A percentile compares a stretch with the other conserved stretches of the same genome.
Conservation (phyloP, 30 jellyfish, hydroid and myxozoan genomes). For the Phacellophora camtschatica region DNA sequence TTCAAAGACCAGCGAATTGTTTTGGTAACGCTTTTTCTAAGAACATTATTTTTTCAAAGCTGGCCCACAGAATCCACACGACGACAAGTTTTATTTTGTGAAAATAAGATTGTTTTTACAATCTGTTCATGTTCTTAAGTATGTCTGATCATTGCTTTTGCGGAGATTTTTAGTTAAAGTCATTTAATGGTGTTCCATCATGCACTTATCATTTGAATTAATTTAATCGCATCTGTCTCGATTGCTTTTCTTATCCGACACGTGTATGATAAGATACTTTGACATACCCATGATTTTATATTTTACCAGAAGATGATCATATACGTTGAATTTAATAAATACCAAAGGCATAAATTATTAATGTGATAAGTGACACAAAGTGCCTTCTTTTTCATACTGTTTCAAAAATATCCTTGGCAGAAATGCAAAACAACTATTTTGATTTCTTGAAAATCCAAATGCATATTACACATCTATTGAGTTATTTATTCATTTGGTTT, state of each 20-base stretch:
- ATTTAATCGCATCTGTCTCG: background rate
- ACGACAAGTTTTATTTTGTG: conserved; percentile 32
- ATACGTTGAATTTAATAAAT: too few relatives aligned
- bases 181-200: background rate
- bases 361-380: too few relatives aligned
- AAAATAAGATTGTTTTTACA: too few relatives aligned
- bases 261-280: background rate
- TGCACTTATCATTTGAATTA: background rate
- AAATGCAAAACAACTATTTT: too few relatives aligned
- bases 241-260: background rate
- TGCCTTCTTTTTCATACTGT: too few relatives aligned
- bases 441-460: too few relatives aligned
- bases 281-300: too few relatives aligned
- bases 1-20: conserved; percentile 42
- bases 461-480: too few relatives aligned
- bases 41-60: conserved; percentile 5
- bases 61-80: conserved; percentile 60
- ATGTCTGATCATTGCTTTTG: conserved; percentile 3
- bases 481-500: too few relatives aligned
- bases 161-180: background rate
- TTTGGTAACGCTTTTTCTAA: conserved; percentile 32
- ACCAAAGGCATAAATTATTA: too few relatives aligned
- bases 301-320: too few relatives aligned
- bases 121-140: conserved; percentile 15
- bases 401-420: too few relatives aligned